A percentile compares a stretch with the other conserved stretches of the same genome.
phyloP scores from a whole-genome alignment of 2,888 invertebrate species.

The Cecidostiba fungosa region DNA sequence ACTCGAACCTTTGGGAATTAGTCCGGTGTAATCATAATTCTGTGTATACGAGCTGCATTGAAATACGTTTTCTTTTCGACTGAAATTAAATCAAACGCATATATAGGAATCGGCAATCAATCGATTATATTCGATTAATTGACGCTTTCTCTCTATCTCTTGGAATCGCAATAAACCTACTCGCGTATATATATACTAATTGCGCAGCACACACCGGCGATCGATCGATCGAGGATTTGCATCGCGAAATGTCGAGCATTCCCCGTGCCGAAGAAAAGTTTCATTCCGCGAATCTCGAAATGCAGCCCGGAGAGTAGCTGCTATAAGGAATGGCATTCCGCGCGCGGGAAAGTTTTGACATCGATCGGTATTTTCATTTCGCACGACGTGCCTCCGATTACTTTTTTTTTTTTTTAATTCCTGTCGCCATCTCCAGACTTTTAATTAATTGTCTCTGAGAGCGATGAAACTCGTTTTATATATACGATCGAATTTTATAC shows the following conservation, averaged over 20 bases:
- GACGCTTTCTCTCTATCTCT: background rate
- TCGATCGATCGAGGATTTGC: slow-evolving; percentile 29
- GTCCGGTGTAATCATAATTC: background rate
- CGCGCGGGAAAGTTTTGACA: slow-evolving; percentile 61
- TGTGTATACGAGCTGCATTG: background rate
- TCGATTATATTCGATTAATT: slow-evolving; percentile 45
- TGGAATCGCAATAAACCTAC: slow-evolving; percentile 50
- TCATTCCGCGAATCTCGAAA: slow-evolving; percentile 50
- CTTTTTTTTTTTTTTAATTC: slow-evolving; percentile 16
- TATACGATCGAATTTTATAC: background rate
- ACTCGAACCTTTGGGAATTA: background rate
- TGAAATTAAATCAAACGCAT: background rate
- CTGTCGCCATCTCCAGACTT: background rate
- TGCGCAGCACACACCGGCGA: slow-evolving; percentile 2
- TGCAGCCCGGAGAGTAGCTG: background rate
- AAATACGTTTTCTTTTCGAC: no score
- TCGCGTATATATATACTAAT: slow-evolving; percentile 36
- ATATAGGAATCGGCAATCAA: slow-evolving; percentile 20
- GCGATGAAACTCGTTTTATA: background rate
- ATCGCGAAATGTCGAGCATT: slow-evolving; percentile 50
- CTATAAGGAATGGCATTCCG: slow-evolving; percentile 56
- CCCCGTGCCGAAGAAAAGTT: slow-evolving; percentile 27
- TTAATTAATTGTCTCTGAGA: background rate
- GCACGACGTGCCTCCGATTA: slow-evolving; percentile 21
- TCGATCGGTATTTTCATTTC: slow-evolving; percentile 64